A percentile compares a stretch with the other conserved stretches of the same genome.
Evolutionary conservation across 2,888 invertebrate species (phyloP).

Genomic region (Pharmacophagus antenor): DNA sequence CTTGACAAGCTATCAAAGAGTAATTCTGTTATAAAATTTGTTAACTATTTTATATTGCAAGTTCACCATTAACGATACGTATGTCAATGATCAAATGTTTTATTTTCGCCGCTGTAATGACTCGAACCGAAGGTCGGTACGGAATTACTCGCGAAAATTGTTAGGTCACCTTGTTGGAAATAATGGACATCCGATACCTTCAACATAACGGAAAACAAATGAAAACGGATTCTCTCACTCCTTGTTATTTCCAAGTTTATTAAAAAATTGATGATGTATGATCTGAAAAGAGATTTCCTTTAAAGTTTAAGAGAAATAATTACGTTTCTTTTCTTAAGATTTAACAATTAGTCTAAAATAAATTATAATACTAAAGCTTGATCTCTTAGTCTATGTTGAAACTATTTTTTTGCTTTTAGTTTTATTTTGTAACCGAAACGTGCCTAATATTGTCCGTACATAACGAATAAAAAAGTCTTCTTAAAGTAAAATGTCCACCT

Average conservation of each 20-base stretch:
- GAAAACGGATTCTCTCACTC: conserved; percentile 7
- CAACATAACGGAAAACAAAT: conserved; percentile 33
- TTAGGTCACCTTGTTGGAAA: conserved; percentile 56
- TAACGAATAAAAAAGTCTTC: too few relatives aligned
- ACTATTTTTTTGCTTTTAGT: too few relatives aligned
- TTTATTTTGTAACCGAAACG: too few relatives aligned
- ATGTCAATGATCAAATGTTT: conserved; percentile 56
- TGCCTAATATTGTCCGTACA: too few relatives aligned
- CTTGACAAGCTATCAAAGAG: neutral
- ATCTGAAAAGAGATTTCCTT: neutral
- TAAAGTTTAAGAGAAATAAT: neutral
- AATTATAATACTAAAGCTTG: too few relatives aligned
- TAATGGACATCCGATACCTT: conserved; percentile 58
- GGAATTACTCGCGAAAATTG: conserved; percentile 68
- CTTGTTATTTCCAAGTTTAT: conserved; percentile 8
- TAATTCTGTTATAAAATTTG: neutral
- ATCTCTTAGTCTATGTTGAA: too few relatives aligned
- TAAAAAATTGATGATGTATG: neutral
- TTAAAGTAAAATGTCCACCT: too few relatives aligned
- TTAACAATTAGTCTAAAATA: too few relatives aligned
- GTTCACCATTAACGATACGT: conserved; percentile 35
- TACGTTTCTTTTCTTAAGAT: too few relatives aligned
- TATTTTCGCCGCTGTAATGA: conserved; percentile 71
- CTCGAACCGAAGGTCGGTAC: conserved; percentile 57
- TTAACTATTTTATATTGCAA: too few relatives aligned